Percentiles rank a stretch among this genome's conserved stretches.
These are phyloP conservation scores for Drosophila quadrilineata DNA, from an alignment of 1,140 invertebrate species.

Conservation along the genomic window DNA sequence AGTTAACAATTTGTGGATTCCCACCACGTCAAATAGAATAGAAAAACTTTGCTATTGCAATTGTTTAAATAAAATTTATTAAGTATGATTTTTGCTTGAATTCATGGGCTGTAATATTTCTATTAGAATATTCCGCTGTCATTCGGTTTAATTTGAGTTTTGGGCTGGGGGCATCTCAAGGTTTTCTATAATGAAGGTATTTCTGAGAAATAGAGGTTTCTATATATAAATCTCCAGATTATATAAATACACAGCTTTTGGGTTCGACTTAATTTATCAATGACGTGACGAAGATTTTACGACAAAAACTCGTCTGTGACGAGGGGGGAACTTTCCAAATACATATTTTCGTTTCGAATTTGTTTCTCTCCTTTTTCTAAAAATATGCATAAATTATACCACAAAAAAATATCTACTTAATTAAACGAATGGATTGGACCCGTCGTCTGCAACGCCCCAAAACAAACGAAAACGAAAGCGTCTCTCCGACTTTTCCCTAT, in stretches of 20 bases:
- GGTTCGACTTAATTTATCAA: constrained; percentile 1
- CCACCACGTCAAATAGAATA: no score
- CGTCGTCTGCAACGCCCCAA: constrained; percentile 18
- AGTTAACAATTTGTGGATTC: no score
- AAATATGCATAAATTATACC: constrained; percentile 54
- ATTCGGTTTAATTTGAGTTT: no score
- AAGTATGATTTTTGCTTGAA: no score
- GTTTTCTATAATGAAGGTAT: constrained; percentile 11
- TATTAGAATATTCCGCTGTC: no score
- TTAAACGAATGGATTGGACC: constrained; percentile 39
- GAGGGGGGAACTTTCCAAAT: constrained; percentile 45
- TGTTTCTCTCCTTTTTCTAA: constrained; percentile 3
- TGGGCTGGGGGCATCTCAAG: no score
- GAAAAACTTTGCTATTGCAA: no score
- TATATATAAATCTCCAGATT: constrained; percentile 19
- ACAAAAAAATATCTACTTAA: constrained; percentile 47
- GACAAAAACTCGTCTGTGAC: no score
- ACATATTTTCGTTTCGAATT: no score
- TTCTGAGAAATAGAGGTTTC: constrained; percentile 16
- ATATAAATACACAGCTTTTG: constrained; percentile 34
- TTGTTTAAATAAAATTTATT: no score
- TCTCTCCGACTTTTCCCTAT: constrained; percentile 19
- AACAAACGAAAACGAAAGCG: constrained; percentile 64
- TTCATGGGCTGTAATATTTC: no score
- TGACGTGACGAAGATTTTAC: constrained; percentile 33